These are phyloP conservation scores for Manduca sexta DNA, from an alignment of 1,140 invertebrate genomes.

Conservation along the genomic window DNA sequence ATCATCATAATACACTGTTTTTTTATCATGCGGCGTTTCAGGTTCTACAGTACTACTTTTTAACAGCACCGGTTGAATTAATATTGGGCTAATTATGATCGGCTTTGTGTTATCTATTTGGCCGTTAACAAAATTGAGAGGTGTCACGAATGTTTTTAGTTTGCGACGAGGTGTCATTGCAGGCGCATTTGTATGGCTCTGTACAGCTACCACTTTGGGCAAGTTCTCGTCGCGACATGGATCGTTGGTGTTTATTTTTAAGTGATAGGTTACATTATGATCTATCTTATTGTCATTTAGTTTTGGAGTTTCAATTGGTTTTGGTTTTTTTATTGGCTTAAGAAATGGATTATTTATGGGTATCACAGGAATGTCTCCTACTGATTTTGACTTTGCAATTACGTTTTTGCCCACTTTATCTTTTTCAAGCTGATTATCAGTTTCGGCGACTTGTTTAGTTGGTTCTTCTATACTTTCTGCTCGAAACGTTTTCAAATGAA, in stretches of 20 bases:
- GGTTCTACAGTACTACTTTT: constrained; percentile 23
- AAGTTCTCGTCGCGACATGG: constrained; percentile 2
- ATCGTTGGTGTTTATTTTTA: constrained; percentile 56
- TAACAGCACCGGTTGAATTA: constrained; percentile 55
- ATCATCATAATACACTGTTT: constrained; percentile 59
- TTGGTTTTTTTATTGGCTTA: background rate
- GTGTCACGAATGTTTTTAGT: constrained; percentile 44
- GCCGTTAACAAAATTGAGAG: constrained; percentile 44
- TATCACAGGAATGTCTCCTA: background rate
- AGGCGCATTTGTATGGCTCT: constrained; percentile 2
- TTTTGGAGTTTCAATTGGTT: background rate
- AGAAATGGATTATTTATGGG: background rate
- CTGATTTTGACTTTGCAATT: background rate
- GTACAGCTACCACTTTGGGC: constrained; percentile 5
- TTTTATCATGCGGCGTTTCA: constrained; percentile 24
- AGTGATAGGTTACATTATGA: constrained; percentile 59
- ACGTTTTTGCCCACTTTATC: no score
- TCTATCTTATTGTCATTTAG: constrained; percentile 30
- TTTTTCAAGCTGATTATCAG: background rate
- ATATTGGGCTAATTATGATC: constrained; percentile 54
- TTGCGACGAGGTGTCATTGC: constrained; percentile 16
- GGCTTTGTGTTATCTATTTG: constrained; percentile 37
- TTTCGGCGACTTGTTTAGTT: background rate
- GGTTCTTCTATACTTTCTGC: background rate
- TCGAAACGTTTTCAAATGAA: background rate